A percentile compares a stretch with the other conserved stretches of the same genome.
Evolutionary conservation across 2,888 invertebrate genomes (phyloP).

Genomic region (Galeruca laticollis): DNA sequence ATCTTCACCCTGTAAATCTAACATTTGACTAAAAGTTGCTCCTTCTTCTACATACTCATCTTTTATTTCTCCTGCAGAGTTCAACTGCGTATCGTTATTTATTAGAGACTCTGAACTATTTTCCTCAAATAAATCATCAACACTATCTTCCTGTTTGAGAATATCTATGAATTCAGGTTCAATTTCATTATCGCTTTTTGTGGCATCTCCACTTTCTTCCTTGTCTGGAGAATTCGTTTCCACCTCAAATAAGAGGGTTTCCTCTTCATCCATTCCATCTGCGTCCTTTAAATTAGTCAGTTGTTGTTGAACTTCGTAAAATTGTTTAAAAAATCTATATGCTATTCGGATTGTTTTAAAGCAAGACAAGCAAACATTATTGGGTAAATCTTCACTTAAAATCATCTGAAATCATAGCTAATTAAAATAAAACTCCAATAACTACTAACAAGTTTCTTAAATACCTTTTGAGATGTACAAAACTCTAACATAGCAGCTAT

Average conservation of each 20-base stretch:
- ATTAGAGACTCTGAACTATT: too few relatives aligned
- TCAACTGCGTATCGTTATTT: too few relatives aligned
- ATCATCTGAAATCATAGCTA: slow-evolving; percentile 14
- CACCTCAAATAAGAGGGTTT: neutral
- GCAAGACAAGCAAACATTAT: slow-evolving; percentile 34
- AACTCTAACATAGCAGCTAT: slow-evolving; percentile 24
- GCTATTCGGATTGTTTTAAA: slow-evolving; percentile 33
- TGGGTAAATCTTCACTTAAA: slow-evolving; percentile 20
- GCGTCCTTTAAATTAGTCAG: neutral
- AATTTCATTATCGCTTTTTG: neutral
- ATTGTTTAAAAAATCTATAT: slow-evolving; percentile 36
- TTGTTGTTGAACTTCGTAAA: slow-evolving; percentile 28
- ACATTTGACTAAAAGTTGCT: slow-evolving; percentile 1
- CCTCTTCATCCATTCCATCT: neutral
- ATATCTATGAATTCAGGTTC: neutral
- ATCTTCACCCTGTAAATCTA: slow-evolving; percentile 14
- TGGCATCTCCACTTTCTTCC: neutral
- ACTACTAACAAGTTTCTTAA: neutral
- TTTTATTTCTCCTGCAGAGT: neutral
- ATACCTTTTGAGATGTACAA: slow-evolving; percentile 28
- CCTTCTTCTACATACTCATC: neutral
- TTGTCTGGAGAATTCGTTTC: slow-evolving; percentile 1
- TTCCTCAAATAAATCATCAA: neutral
- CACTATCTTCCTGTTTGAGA: neutral
- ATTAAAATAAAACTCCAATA: slow-evolving; percentile 3